Conservation (phyloP, 2,113 vertebrate species). For the Numida meleagris region DNA sequence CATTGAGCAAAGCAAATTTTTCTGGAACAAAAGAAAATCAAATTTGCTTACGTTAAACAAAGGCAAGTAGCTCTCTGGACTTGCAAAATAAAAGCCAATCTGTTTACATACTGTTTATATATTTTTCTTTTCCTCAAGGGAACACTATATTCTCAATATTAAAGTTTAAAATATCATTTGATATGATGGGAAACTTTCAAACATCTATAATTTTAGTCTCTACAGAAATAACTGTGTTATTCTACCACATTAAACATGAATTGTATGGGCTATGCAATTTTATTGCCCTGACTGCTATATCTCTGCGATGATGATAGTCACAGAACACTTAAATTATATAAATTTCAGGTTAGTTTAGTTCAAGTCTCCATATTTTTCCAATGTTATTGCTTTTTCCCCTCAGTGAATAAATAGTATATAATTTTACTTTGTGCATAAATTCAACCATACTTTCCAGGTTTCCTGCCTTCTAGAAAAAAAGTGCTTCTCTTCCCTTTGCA, state of each 20-base stretch:
- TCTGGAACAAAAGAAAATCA: neutral
- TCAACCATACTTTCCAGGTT: neutral
- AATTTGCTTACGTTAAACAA: neutral
- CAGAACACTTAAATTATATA: neutral
- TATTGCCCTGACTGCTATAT: neutral
- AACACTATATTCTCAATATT: neutral
- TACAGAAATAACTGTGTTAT: neutral
- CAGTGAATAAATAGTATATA: neutral
- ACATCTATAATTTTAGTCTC: neutral
- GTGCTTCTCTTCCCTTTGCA: neutral
- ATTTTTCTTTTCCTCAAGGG: neutral
- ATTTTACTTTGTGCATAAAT: neutral
- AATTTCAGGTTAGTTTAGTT: neutral
- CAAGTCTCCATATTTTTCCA: neutral
- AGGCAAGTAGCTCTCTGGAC: neutral
- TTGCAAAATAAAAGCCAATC: fast-evolving
- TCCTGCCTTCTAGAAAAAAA: neutral
- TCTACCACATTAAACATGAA: neutral
- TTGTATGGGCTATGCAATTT: neutral
- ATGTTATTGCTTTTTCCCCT: neutral
- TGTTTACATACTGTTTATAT: neutral
- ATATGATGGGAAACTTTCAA: neutral
- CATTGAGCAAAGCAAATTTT: fast-evolving
- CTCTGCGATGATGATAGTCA: neutral
- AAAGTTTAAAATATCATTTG: neutral